Evolutionary conservation across 2,797 vertebrate genomes (phyloP).

Genomic region (Bovichtus variegatus): DNA sequence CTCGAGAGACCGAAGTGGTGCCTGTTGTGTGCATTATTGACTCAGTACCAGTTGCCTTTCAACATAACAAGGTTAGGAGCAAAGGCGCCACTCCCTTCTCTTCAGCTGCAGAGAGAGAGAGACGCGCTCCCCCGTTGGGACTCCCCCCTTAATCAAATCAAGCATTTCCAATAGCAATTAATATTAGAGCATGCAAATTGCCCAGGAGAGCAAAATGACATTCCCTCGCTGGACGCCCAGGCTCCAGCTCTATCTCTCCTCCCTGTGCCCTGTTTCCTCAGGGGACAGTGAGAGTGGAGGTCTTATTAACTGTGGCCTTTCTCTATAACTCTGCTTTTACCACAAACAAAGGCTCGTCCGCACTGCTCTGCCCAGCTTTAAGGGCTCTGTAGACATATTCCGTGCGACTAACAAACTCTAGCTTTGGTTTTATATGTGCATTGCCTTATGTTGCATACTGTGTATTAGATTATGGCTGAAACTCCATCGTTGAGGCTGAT

Average conservation of each 20-base stretch:
- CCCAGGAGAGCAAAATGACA: constrained; percentile 59
- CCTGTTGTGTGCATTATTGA: constrained; percentile 20
- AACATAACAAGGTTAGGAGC: constrained; percentile 59
- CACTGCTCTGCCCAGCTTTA: background rate
- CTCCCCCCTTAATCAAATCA: constrained; percentile 71
- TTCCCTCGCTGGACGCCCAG: constrained; percentile 42
- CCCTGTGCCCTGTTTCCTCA: constrained; percentile 29
- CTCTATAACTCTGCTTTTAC: constrained; percentile 38
- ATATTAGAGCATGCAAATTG: constrained; percentile 70
- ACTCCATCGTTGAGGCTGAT: background rate
- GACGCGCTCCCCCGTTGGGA: constrained; percentile 32
- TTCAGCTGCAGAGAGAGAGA: constrained; percentile 4
- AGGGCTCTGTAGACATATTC: background rate
- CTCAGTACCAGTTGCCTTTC: constrained; percentile 22
- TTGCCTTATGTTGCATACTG: background rate
- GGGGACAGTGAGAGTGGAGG: constrained; percentile 44
- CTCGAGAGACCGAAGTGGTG: background rate
- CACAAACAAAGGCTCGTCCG: constrained; percentile 27
- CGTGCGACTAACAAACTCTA: background rate
- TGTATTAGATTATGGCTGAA: background rate
- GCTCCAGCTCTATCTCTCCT: constrained; percentile 25
- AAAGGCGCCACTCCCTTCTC: constrained; percentile 38
- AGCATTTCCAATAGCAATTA: constrained; percentile 76
- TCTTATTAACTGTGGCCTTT: constrained; percentile 58
- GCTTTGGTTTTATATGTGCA: background rate